Base-by-base conservation (phyloP, 2,113 vertebrate genomes). In the Siniperca chuatsi region DNA sequence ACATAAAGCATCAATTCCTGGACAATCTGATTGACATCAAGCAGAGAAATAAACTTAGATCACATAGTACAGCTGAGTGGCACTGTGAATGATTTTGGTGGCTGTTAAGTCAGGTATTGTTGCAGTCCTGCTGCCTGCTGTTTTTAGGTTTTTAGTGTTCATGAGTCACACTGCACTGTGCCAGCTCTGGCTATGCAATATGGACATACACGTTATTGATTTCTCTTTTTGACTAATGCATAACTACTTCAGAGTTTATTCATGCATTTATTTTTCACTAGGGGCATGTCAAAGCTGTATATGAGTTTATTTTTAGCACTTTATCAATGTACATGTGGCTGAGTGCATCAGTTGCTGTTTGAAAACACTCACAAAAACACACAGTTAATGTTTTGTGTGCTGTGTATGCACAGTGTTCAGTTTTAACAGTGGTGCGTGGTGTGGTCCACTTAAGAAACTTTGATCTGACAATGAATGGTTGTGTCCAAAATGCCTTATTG, bases 141-240 rank as follows among this genome's bases (percentile, higher is more conserved):
- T 44, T 15, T 23, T 12, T 15, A 73, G 10, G 29, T 60, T 82
- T 82, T 18, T 52, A 44, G 25, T 57, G 73, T 52, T 78, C 42
- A 61, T 58, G n/a, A 78, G 79, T 84, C 66, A 72, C 21, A 13
- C 65, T 67, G 71, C 61, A 66, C 75, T 74, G 71, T 81, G 66
- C 66, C 75, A 84, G 78, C 68, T 88, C 64, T 74, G 89, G 83
- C 82, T 92, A 91, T 92, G 93, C 93, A 93, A 93, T 87, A 90
- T 37, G 55, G 62, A 87, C 48, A 40, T 58, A 44, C 3, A 50
- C 55, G 73, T 78, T 68, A 2, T 37, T 61, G 42, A 29, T 78
- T 85, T 58, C 33, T 79, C 44, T 69, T 60, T 55, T 74, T 58
- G 62, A 86, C 57, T 79, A n/a, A 50, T 62, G 29, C 52, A 11